Evolutionary conservation across 2,888 invertebrate genomes (phyloP), one percentile per base, ranked within the genome.

Genomic region (Sisyra terminalis): DNA sequence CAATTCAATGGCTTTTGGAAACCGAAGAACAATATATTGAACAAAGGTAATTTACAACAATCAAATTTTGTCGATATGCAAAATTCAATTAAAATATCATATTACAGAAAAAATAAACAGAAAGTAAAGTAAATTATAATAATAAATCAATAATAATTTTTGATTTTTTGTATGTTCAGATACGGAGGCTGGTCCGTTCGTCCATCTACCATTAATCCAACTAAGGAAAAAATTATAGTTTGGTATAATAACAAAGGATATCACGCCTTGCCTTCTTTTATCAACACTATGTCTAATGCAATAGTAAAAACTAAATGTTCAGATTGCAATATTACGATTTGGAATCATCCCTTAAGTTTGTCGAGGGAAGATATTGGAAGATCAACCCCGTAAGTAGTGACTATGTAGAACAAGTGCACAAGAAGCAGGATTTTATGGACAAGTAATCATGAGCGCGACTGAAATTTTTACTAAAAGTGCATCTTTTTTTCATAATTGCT

Each of bases 191-290:
- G 63, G 61, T 62, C 63, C 5, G 65, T 68, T 32, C 59, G 66
- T 7, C 45, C 41, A 32, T 29, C 29, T 13, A 49, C 62, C 49
- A 61, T 67, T 48, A 44, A 55, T 3, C 66, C 68, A 0, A 10
- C n/a, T n/a, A 37, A 29, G n/a, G 38, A 43, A 16, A 43, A 14
- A 16, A 61, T 75, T 8, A 61, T 73, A 0, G 75, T 87, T 16
- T 92, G 90, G 90, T 92, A 80, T 64, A 86, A 90, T 65, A 92
- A 92, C 62, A 87, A 87, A 59, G 88, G 87, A 0, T 84, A 85
- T 69, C 78, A 83, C 55, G 71, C 89, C 0, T 65, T 81, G 55
- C 78, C 86, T 0, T 65, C 80, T 0, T 83, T 77, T 65, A 58
- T 86, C 47, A 85, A 79, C 57, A 74, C 75, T 0, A 61, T 86